Percentiles rank a stretch among this genome's conserved stretches.
Conservation (phyloP, 1,140 invertebrate genomes). For the Caenorhabditis latens region DNA sequence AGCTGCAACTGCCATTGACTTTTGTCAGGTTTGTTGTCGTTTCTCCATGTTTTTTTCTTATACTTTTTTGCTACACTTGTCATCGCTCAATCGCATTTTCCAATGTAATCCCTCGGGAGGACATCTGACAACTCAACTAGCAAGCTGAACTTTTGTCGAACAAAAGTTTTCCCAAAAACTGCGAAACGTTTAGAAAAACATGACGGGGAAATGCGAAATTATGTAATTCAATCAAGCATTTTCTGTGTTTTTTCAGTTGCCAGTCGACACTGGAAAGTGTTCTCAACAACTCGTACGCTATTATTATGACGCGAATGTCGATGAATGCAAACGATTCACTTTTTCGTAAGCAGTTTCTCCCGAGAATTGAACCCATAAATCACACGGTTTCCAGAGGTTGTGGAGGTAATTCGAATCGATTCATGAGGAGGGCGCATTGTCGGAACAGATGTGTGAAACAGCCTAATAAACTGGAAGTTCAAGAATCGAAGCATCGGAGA, state of each 20-base stretch:
- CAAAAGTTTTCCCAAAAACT: slow-evolving; percentile 12
- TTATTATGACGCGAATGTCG: slow-evolving; percentile 57
- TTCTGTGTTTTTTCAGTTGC: slow-evolving; percentile 48
- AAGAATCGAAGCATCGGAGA: slow-evolving; percentile 59
- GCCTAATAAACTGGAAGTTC: neutral
- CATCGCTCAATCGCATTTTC: slow-evolving; percentile 15
- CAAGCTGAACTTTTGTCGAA: slow-evolving; percentile 49
- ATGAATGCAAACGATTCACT: slow-evolving; percentile 62
- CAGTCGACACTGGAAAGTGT: slow-evolving; percentile 57
- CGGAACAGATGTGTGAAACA: slow-evolving; percentile 60
- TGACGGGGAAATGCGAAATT: neutral
- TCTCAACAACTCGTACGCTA: slow-evolving; percentile 59
- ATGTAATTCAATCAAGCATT: slow-evolving; percentile 36
- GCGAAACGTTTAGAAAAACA: neutral
- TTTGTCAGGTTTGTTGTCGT: slow-evolving; percentile 29
- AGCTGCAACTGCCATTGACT: slow-evolving; percentile 47
- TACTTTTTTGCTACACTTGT: slow-evolving; percentile 38
- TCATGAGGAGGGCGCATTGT: slow-evolving; percentile 64
- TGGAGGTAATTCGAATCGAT: slow-evolving; percentile 63
- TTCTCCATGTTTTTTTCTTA: neutral
- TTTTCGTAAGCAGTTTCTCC: slow-evolving; percentile 48
- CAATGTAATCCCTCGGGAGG: slow-evolving; percentile 10
- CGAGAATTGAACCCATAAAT: slow-evolving; percentile 35
- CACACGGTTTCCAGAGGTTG: slow-evolving; percentile 62
- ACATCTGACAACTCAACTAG: slow-evolving; percentile 23